Base-by-base conservation (phyloP, 2,888 invertebrate genomes). In the Eristalis arbustorum region DNA sequence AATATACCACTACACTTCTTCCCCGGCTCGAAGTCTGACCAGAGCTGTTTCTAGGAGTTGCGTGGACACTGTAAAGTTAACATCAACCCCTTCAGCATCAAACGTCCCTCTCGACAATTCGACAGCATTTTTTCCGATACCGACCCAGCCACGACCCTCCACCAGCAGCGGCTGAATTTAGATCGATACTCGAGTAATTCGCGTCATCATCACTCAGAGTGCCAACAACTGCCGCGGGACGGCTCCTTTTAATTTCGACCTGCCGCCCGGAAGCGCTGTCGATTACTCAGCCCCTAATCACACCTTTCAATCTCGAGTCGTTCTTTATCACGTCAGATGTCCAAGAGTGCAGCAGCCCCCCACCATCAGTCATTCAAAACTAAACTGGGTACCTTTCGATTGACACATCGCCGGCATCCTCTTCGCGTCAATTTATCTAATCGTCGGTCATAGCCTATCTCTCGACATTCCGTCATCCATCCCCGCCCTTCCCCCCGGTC, bases 361-460 rank as follows among this genome's bases (percentile, higher is more conserved):
- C 13, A 3, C 66, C 40, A 80, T 80, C 80, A 80, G 37, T 80
- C 80, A 74, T 68, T 80, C 73, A 56, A 68, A 80, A 25, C 34
- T 14, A 61, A 73, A 71, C 14, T 57, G n/a, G n/a, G n/a, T n/a
- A 62, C 64, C 77, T 77, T 74, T 37, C 69, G 62, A 85, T 85
- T 85, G 85, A 81, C 82, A 74, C 68, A 81, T 77, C 67, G 49
- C 34, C 71, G 49, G 64, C 42, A 75, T 79, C 57, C 40, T 22
- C 37, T 71, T 66, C 61, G 11, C 69, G 73, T 85, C 84, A 77
- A 81, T 82, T 74, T 78, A 82, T 85, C 82, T 85, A 85, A 82
- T 77, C 85, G 82, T 22, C 6, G n/a, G 23, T 28, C 42, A 23
- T 73, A 37, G 68, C 23, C 18, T 34, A 31, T 31, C n/a, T 25